Percentiles rank a stretch among this genome's conserved stretches.
Evolutionary conservation across 2,888 invertebrate genomes (phyloP).

Genomic region (Oligia fasciuncula): DNA sequence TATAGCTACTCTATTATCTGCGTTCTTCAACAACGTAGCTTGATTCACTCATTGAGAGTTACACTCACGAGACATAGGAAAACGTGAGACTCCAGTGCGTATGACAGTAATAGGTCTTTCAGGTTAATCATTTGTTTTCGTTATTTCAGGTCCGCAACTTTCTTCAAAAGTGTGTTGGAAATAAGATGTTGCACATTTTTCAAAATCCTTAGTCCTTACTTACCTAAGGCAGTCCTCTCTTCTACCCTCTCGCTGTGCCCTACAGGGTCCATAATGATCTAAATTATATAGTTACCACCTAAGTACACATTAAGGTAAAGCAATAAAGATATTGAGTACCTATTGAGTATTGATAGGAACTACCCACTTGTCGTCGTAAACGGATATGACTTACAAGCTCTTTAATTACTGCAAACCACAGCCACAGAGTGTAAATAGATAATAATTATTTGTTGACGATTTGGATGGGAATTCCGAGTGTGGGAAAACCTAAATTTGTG

Average conservation of each 20-base stretch:
- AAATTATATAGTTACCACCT: no score
- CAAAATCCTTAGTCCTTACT: not conserved
- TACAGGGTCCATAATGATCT: no score
- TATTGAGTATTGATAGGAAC: not conserved
- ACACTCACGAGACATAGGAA: conserved; percentile 27
- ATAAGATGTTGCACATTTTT: not conserved
- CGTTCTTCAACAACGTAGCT: no score
- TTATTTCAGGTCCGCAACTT: not conserved
- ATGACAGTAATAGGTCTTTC: conserved; percentile 1
- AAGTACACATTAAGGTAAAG: no score
- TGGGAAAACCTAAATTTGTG: conserved; percentile 52
- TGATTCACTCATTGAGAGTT: no score
- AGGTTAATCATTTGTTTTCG: not conserved
- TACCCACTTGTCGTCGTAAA: not conserved
- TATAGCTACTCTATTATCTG: not conserved
- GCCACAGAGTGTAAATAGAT: no score
- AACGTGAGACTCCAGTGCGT: conserved; percentile 30
- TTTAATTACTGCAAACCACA: conserved; percentile 35
- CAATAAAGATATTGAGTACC: no score
- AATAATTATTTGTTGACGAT: conserved; percentile 29
- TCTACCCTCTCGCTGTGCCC: no score
- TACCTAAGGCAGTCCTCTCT: no score
- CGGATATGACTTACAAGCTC: conserved; percentile 16
- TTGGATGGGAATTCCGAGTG: conserved; percentile 51
- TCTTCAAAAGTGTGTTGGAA: not conserved